Evolutionary conservation across 2,113 vertebrate species (phyloP).

Genomic region (Cephalopterus ornatus): DNA sequence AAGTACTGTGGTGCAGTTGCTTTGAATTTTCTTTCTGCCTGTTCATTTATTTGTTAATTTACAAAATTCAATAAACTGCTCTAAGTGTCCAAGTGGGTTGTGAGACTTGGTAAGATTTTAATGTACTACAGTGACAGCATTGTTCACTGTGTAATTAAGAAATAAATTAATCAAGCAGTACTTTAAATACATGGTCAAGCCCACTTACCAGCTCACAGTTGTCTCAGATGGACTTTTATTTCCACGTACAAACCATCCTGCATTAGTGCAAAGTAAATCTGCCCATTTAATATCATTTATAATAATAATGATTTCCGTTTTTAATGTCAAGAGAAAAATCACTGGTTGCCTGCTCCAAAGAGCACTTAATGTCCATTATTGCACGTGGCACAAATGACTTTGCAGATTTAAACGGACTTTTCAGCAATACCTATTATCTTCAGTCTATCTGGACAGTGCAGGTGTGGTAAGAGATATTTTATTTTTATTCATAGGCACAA

Average conservation of each 20-base stretch:
- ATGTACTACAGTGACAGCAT: not conserved
- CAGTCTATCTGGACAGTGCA: not conserved
- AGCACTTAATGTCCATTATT: slow-evolving; percentile 12
- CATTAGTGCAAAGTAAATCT: not conserved
- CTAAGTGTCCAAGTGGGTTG: not conserved
- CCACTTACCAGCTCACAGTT: not conserved
- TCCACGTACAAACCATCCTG: not conserved
- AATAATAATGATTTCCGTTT: not conserved
- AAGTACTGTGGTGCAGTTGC: not conserved
- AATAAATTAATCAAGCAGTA: slow-evolving; percentile 5
- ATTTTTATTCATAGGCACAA: not conserved
- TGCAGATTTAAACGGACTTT: slow-evolving; percentile 4
- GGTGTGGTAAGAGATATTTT: not conserved
- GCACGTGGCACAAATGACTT: not conserved
- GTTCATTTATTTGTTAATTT: not conserved
- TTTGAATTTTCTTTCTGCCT: not conserved
- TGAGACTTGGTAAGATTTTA: not conserved
- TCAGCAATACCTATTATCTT: not conserved
- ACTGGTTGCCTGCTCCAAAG: not conserved
- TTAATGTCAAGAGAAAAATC: slow-evolving; percentile 41
- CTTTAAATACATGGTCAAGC: not conserved
- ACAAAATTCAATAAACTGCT: not conserved
- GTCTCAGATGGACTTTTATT: not conserved
- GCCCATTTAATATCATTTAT: not conserved
- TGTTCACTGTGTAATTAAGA: not conserved